Base-by-base conservation (phyloP, 2,888 invertebrate genomes). In the Petrophora chlorosata region DNA sequence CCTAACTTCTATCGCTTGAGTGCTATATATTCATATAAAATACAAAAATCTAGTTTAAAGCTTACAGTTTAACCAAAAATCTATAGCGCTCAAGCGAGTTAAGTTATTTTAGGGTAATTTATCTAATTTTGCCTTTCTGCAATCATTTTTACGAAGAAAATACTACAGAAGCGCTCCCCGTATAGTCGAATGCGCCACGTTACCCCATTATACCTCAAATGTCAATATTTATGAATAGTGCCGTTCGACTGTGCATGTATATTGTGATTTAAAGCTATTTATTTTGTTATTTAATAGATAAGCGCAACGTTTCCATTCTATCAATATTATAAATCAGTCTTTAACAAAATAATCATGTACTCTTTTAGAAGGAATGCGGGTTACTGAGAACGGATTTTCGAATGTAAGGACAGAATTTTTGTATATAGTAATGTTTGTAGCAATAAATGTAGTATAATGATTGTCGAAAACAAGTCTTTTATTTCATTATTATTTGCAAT, bases 401-500 rank as follows among this genome's bases (percentile, higher is more conserved):
- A 59, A 71, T 70, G 62, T 73, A 75, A 78, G 76, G 73, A 73
- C 70, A 74, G 67, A 67, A 65, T 70, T 78, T 47, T 81, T 89
- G 88, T 89, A 89, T 74, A 89, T 89, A 88, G 65, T 72, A 16
- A 67, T 70, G 67, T 76, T 41, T 72, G 76, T 84, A 85, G 80
- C 68, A 78, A 80, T 82, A 82, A 84, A 77, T 64, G 78, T 85
- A 85, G 85, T 79, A 76, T 81, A 82, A 87, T 84, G 85, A 85
- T 87, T 85, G 84, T 85, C 76, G 81, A 83, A 73, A 66, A 59
- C 3, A 36, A 56, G 59, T 60, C 59, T 83, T 82, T 85, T 76
- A 73, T 77, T 82, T 69, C 16, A 10, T 29, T n/a, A n/a, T n/a
- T n/a, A n/a, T n/a, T n/a, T n/a, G n/a, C n/a, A n/a, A n/a, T n/a